Evolutionary conservation across 2,797 vertebrate species (phyloP), one percentile per base, ranked within the genome.

Genomic region (Eutrigla gurnardus): DNA sequence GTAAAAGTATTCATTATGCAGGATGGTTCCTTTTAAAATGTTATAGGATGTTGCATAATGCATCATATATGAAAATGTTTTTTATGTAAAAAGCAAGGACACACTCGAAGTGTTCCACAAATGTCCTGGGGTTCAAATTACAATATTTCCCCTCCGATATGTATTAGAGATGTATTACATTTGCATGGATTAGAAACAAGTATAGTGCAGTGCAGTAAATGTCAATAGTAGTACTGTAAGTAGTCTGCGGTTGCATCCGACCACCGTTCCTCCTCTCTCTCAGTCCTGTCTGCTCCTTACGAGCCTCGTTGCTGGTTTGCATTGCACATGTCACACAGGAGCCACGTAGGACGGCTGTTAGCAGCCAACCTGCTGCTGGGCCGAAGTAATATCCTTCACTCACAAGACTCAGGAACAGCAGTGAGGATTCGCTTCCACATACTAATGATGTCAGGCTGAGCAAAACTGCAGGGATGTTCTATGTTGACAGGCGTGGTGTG

Each of bases 401-500:
- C 65, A 63, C 63, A 50, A 57, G 58, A 39, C 43, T 77, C 47
- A 57, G 61, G 55, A 67, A 70, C 33, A 73, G 46, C 55, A 43
- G 59, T 11, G 46, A 77, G 70, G 65, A 78, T 86, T 86, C 69
- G 80, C 77, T 80, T 86, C 78, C 74, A 57, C 64, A 72, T 46
- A 59, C 64, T 85, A 74, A 84, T 78, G 59, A 84, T 60, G 65
- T 70, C 83, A 72, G 14, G 15, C 43, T 50, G 70, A 46, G 67
- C 46, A 69, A 77, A 39, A 71, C 77, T 68, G 69, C 75, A 80
- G 58, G 59, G 62, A 82, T 79, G 1, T 74, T 75, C 62, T 65
- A 2, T 78, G 75, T 61, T 77, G 77, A 82, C 71, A 79, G 65
- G 7, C 78, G 42, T 10, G 57, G 40, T 36, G 72, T 54, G 46